These are phyloP conservation scores for Dastarcus helophoroides DNA, from an alignment of 2,888 invertebrate species.

Conservation along the genomic window DNA sequence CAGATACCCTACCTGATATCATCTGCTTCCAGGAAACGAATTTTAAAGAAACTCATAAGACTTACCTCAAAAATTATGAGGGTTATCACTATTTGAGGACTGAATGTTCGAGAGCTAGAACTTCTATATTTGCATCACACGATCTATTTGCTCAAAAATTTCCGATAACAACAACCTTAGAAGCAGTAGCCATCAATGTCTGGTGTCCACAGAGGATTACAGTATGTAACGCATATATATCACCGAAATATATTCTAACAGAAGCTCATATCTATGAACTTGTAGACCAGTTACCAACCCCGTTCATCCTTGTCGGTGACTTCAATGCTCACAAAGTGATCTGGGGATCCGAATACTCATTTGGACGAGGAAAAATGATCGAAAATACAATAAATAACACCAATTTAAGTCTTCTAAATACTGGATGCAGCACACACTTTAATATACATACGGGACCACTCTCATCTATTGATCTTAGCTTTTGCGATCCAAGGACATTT, in stretches of 20 bases:
- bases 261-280: conserved; percentile 5
- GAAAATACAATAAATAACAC: conserved; percentile 1
- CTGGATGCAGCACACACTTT: conserved; percentile 5
- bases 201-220: conserved; percentile 7
- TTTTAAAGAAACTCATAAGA: conserved; percentile 9
- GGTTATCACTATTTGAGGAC: conserved; percentile 6
- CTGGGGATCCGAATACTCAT: conserved; percentile 3
- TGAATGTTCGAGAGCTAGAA: conserved; percentile 6
- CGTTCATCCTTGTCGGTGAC: conserved; percentile 6
- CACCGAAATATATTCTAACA: conserved; percentile 5
- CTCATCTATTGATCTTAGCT: conserved; percentile 7
- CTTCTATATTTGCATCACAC: too few species aligned
- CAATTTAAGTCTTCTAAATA: conserved; percentile 2
- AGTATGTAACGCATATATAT: conserved; percentile 6
- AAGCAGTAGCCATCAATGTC: too few species aligned
- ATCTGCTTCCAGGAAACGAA: conserved; percentile 13
- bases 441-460: conserved; percentile 5
- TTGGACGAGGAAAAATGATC: conserved; percentile 2
- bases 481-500: conserved; percentile 2
- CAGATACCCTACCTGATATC: conserved; percentile 4
- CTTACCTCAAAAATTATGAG: conserved; percentile 9
- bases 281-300: conserved; percentile 5
- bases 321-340: background rate
- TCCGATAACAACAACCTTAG: too few species aligned
- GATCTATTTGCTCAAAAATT: too few species aligned